Conservation (phyloP, 2,113 vertebrate genomes). For the Clarias magur region DNA sequence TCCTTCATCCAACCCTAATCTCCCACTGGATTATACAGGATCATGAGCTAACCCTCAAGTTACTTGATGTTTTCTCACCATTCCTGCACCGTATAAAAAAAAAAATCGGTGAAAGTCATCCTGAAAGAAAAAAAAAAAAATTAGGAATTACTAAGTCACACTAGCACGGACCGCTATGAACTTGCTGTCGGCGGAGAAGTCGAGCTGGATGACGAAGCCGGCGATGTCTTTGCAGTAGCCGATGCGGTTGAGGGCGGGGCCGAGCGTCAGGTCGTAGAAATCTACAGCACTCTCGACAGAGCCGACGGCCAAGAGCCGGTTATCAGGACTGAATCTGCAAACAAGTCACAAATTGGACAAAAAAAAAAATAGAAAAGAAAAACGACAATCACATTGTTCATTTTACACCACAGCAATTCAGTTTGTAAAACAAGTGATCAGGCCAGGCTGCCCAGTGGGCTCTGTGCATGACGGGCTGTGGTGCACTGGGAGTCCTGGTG, state of each 20-base stretch:
- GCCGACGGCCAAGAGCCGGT: constrained; percentile 87
- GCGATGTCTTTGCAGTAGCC: constrained; percentile 96
- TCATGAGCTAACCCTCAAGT: not conserved
- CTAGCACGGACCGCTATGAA: constrained; percentile 82
- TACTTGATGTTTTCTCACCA: not conserved
- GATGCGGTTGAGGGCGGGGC: constrained; percentile 88
- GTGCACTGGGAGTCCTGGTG: no score
- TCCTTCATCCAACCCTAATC: constrained; percentile 22
- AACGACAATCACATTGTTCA: not conserved
- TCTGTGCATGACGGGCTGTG: no score
- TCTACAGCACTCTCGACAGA: constrained; percentile 90
- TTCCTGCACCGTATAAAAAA: not conserved
- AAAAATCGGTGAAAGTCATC: not conserved
- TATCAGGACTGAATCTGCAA: constrained; percentile 91
- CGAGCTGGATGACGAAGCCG: constrained; percentile 91
- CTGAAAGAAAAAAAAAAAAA: not conserved
- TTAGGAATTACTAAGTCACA: not conserved
- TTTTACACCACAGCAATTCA: not conserved
- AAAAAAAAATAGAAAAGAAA: not conserved
- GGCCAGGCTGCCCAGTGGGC: no score
- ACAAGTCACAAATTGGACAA: not conserved
- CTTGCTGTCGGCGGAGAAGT: constrained; percentile 92
- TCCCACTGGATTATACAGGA: constrained; percentile 17
- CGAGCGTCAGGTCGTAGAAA: constrained; percentile 93
- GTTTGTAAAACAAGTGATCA: no score